Base-by-base conservation (phyloP, 2,113 vertebrate species). In the Albula glossodonta region DNA sequence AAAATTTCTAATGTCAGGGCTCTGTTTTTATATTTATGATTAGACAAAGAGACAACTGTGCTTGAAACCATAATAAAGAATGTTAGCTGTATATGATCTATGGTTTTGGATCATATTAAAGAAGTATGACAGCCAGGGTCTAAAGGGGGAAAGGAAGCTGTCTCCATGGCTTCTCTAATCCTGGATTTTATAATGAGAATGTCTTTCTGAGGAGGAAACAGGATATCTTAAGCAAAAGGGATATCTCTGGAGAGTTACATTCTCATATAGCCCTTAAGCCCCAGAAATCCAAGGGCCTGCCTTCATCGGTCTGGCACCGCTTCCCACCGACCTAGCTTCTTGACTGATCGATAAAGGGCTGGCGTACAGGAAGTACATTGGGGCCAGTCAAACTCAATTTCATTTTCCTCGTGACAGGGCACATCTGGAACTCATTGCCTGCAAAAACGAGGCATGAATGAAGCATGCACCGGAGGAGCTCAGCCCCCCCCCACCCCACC, bases 361-460 rank as follows among this genome's bases (percentile, higher is more conserved):
- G 17, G 89, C 85, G 88, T 90, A 13, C 63, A 88, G 91, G 82
- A 92, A 91, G 85, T 19, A 25, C 87, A 60, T 90, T 92, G 15
- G 13, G 83, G 92, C 90, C 19, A 19, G 91, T 85, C 90, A 90
- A 89, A 85, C 90, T 94, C 83, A 90, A 87, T 89, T 90, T 91
- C 87, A 92, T 91, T 93, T 41, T 92, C 94, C 92, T 93, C 92
- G 95, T 85, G 89, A 90, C 92, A 93, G 92, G 90, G 87, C 88
- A 96, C 97, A 98, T 98, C 96, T 98, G 97, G 97, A 97, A 95
- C 90, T 95, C 93, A 96, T 97, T 96, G 89, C 78, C 1, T 0
- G 87, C 86, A 4, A 0, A 81, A 87, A 84, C 88, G 90, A 91
- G 90, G 56, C 0, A 10, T 88, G 91, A 93, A 85, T 80, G 84